Percentiles rank a stretch among this genome's conserved stretches.
phyloP scores from a whole-genome alignment of 53 echinoderm and acorn worm genomes.

The Crossaster papposus region DNA sequence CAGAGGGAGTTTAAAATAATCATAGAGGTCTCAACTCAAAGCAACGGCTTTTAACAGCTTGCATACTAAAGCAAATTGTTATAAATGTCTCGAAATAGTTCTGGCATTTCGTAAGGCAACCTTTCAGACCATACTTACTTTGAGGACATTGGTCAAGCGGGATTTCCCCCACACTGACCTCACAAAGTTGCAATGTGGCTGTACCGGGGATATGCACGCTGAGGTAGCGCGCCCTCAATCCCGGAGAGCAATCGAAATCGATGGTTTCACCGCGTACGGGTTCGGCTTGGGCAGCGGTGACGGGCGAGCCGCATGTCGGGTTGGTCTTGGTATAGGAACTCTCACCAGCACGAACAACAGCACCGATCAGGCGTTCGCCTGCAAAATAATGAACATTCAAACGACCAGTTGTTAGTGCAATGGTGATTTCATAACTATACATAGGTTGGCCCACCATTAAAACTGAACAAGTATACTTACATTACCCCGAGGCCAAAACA shows the following conservation, averaged over 20 bases:
- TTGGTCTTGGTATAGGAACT: not conserved
- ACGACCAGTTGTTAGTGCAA: no score
- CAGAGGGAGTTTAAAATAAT: no score
- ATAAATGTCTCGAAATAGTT: no score
- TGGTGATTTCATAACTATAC: no score
- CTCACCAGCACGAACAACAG: slow-evolving; percentile 32
- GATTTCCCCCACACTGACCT: slow-evolving; percentile 3
- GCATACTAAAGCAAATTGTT: no score
- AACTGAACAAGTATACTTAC: no score
- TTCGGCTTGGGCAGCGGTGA: slow-evolving; percentile 24
- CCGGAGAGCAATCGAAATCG: not conserved
- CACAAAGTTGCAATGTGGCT: not conserved
- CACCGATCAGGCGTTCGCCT: slow-evolving; percentile 27
- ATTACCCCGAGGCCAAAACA: no score
- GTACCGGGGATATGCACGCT: slow-evolving; percentile 2
- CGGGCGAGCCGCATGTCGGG: slow-evolving; percentile 21
- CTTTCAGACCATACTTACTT: not conserved
- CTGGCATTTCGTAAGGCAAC: no score
- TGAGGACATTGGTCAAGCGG: not conserved
- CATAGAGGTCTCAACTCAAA: no score
- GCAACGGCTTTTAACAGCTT: no score
- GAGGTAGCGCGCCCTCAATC: slow-evolving; percentile 5
- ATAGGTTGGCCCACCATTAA: no score
- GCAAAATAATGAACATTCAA: not conserved
- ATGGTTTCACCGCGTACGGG: slow-evolving; percentile 21